phyloP scores from a whole-genome alignment of 2,113 vertebrate genomes.

The Silurus meridionalis region DNA sequence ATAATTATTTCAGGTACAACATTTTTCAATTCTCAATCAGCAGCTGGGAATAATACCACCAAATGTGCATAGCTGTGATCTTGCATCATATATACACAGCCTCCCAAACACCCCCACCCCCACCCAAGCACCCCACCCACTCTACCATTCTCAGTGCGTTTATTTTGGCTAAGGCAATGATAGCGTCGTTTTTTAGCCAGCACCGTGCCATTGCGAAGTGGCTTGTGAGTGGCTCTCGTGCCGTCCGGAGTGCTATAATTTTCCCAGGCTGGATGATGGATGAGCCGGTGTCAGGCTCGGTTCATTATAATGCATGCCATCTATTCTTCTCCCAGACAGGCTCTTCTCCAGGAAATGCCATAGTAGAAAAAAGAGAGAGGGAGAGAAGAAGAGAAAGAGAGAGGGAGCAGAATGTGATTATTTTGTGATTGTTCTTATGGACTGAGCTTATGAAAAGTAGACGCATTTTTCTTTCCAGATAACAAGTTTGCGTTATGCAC shows the following conservation, averaged over 20 bases:
- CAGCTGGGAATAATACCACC: neutral
- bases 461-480: constrained; percentile 32
- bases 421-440: constrained; percentile 49
- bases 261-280: constrained; percentile 77
- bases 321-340: constrained; percentile 74
- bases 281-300: constrained; percentile 74
- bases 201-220: constrained; percentile 55
- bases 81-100: neutral
- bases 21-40: neutral
- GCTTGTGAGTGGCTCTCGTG: constrained; percentile 59
- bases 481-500: constrained; percentile 18
- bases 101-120: neutral
- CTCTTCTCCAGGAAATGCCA: constrained; percentile 75
- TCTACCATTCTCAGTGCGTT: constrained; percentile 14
- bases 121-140: neutral
- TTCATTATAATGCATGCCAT: constrained; percentile 81
- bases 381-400: constrained; percentile 4
- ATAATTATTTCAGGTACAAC: neutral
- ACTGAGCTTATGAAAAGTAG: constrained; percentile 43
- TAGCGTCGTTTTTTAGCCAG: constrained; percentile 44
- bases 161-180: constrained; percentile 23
- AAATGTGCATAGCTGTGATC: constrained; percentile 7
- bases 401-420: constrained; percentile 42
- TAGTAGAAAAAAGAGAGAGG: constrained; percentile 37
- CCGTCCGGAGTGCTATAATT: constrained; percentile 68